These are phyloP conservation scores for Luidia sarsii DNA, from an alignment of 53 echinoderm and acorn worm genomes.

Conservation along the genomic window DNA sequence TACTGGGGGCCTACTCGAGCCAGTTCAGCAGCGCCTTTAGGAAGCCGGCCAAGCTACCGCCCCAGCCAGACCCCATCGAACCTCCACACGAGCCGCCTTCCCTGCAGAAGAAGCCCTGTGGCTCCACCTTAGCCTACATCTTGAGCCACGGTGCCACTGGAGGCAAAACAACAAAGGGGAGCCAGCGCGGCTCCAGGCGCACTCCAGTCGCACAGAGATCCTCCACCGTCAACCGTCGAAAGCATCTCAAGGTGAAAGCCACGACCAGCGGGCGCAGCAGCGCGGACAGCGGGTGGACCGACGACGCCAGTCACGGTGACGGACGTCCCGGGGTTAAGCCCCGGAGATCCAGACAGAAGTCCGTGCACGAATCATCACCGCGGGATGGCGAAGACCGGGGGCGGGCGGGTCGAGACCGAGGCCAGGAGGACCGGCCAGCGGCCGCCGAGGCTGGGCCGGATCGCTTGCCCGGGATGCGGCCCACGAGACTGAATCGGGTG, in stretches of 20 bases:
- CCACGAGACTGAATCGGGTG: constrained; percentile 10
- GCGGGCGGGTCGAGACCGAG: background rate
- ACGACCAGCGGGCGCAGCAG: too few species aligned
- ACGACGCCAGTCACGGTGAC: too few species aligned
- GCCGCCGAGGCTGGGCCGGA: too few species aligned
- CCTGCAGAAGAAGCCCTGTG: constrained; percentile 19
- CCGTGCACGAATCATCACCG: too few species aligned
- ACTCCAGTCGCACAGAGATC: background rate
- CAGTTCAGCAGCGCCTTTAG: constrained; percentile 46
- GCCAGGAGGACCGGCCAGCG: too few species aligned
- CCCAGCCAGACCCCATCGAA: background rate
- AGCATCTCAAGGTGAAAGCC: too few species aligned
- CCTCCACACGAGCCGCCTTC: background rate
- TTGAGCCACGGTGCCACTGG: constrained; percentile 40
- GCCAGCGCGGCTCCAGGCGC: background rate
- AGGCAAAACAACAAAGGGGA: too few species aligned
- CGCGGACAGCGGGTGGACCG: too few species aligned
- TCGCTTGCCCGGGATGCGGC: too few species aligned
- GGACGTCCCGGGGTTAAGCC: too few species aligned
- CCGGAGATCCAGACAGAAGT: too few species aligned
- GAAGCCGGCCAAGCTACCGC: constrained; percentile 44
- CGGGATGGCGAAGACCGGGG: background rate
- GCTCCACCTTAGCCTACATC: constrained; percentile 51
- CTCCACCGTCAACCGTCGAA: background rate
- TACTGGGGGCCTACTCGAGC: constrained; percentile 36